Evolutionary conservation across 2,113 vertebrate genomes (phyloP).

Genomic region (Catharus bicknelli): DNA sequence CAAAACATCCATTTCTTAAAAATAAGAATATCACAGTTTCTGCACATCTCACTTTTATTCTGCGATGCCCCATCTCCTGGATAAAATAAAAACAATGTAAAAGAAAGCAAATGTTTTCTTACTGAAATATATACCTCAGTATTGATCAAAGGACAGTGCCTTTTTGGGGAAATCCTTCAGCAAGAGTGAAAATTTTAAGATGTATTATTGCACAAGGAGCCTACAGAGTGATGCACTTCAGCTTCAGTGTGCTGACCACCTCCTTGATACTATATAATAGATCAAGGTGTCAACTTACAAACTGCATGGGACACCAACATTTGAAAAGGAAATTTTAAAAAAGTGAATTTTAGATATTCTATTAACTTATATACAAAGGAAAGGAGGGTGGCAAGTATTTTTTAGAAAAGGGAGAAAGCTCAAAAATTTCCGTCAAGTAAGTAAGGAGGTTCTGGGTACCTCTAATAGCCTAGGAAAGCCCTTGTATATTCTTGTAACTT

Average conservation of each 20-base stretch:
- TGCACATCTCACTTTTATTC: slow-evolving; percentile 32
- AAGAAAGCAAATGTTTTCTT: slow-evolving; percentile 39
- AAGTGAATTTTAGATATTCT: slow-evolving; percentile 8
- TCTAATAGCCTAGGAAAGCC: slow-evolving; percentile 72
- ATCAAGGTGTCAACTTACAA: slow-evolving; percentile 32
- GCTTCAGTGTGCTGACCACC: slow-evolving; percentile 3
- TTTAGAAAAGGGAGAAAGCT: slow-evolving; percentile 48
- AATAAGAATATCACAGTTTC: slow-evolving; percentile 44
- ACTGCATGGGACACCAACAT: background rate
- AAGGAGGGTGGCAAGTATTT: background rate
- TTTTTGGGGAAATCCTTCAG: slow-evolving; percentile 8
- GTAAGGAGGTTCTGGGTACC: slow-evolving; percentile 56
- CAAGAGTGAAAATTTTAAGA: slow-evolving; percentile 6
- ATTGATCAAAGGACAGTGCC: slow-evolving; percentile 6
- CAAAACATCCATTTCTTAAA: slow-evolving; percentile 6
- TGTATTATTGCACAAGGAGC: background rate
- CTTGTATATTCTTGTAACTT: slow-evolving; percentile 60
- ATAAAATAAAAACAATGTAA: slow-evolving; percentile 47
- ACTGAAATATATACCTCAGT: slow-evolving; percentile 15
- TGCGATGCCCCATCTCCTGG: slow-evolving; percentile 48
- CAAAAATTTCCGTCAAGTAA: slow-evolving; percentile 31
- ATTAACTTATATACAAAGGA: slow-evolving; percentile 44
- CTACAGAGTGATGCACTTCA: slow-evolving; percentile 22
- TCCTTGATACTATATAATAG: slow-evolving; percentile 27
- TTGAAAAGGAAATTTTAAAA: background rate